Percentiles rank a stretch among this genome's conserved stretches.
phyloP scores from a whole-genome alignment of 2,888 invertebrate genomes.

The Thymelicus lineola region DNA sequence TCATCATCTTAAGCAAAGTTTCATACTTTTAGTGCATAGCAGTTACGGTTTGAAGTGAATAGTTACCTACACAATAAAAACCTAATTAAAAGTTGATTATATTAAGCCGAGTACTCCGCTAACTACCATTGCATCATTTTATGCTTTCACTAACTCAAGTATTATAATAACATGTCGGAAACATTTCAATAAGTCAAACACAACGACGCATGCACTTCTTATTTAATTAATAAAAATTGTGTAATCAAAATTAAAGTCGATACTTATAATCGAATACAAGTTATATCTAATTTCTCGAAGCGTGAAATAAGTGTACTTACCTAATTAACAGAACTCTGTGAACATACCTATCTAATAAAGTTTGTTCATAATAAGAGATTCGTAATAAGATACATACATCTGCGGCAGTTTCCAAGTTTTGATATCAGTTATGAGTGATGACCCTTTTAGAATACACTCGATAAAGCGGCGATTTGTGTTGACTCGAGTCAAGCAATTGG shows the following conservation, averaged over 20 bases:
- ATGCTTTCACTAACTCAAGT: too few species aligned
- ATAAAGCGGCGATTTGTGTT: slow-evolving; percentile 40
- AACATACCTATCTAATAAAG: slow-evolving; percentile 21
- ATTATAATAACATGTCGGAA: too few species aligned
- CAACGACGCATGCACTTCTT: too few species aligned
- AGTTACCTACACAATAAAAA: too few species aligned
- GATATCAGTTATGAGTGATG: slow-evolving; percentile 74
- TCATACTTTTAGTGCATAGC: too few species aligned
- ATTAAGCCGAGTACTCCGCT: too few species aligned
- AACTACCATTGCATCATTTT: too few species aligned
- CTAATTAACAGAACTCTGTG: slow-evolving; percentile 29
- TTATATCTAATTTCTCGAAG: not conserved
- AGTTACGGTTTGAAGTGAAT: too few species aligned
- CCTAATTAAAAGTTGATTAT: too few species aligned
- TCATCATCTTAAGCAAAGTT: too few species aligned
- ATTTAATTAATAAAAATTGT: not conserved
- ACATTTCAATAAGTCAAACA: too few species aligned
- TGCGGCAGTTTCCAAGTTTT: slow-evolving; percentile 48
- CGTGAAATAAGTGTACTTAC: not conserved
- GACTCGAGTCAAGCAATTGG: slow-evolving; percentile 36
- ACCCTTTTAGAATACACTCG: slow-evolving; percentile 35
- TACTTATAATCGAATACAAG: not conserved
- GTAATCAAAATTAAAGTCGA: not conserved
- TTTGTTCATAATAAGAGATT: slow-evolving; percentile 13
- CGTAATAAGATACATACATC: slow-evolving; percentile 15